Base-by-base conservation (phyloP, 1,140 invertebrate species). In the Capitella teleta region DNA sequence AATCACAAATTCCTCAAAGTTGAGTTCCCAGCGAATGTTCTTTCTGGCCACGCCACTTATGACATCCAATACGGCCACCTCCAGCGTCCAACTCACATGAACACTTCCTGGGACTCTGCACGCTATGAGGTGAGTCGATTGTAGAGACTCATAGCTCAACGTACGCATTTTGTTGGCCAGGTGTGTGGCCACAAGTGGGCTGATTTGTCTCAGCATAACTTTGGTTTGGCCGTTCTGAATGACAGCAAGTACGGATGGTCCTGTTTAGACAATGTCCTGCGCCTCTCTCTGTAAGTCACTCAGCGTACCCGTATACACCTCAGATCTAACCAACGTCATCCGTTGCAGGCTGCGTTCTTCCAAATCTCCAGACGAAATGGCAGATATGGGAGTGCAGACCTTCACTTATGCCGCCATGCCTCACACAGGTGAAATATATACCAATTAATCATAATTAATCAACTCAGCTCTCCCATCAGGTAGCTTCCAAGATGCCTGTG, bases 41-140 rank as follows among this genome's bases (percentile, higher is more conserved):
- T 66, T 19, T 56, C 68, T 5, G 53, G 57, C 4, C 51, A 67
- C 16, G 74, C 72, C 5, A 70, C 70, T 0, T 78, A 75, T 61
- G 76, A 78, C 41, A 74, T 74, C 38, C 76, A 78, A 56, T 77
- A 66, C 67, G 76, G 77, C 5, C 68, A 70, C 53, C 32, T 77
- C 5, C 61, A 70, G 50, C 54, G 76, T 23, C 68, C 74, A n/a
- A 78, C 73, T 36, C 76, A 78, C 49, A 65, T 59, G 37, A 79
- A 79, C 56, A 79, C 77, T 5, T 76, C 76, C 14, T 78, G 77
- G 76, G 77, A 79, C 54, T 74, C 63, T 47, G 76, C 76, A 10
- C 72, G 67, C 50, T 78, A 65, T 68, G 76, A 78, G 66, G 76
- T 78, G 52, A 26, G 24, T 19, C 30, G 24, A 37, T 18, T 37